Conservation (phyloP, 1,140 invertebrate genomes). For the Phenacoccus solenopsis region DNA sequence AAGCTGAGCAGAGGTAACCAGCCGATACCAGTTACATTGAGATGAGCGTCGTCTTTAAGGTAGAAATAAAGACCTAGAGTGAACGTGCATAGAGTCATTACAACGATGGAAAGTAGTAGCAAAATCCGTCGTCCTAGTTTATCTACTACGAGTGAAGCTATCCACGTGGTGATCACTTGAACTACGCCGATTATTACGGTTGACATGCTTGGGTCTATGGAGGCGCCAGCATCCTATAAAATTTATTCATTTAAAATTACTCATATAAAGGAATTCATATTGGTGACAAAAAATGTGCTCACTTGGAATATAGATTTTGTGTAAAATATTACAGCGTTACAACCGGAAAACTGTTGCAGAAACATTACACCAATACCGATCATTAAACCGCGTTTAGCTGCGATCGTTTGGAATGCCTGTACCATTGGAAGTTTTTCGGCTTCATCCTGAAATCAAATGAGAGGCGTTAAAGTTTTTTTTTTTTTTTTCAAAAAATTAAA, state of each 20-base stretch:
- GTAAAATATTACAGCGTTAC: slow-evolving; percentile 78
- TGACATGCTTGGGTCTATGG: slow-evolving; percentile 39
- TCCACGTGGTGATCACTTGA: slow-evolving; percentile 56
- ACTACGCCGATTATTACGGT: slow-evolving; percentile 66
- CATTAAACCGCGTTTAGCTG: slow-evolving; percentile 50
- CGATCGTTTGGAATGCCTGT: slow-evolving; percentile 42
- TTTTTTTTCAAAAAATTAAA: too few species aligned
- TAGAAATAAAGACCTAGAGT: slow-evolving; percentile 51
- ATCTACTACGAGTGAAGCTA: slow-evolving; percentile 52
- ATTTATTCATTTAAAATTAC: neutral
- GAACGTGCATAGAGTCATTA: slow-evolving; percentile 48
- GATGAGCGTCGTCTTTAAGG: slow-evolving; percentile 34
- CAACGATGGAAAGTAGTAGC: slow-evolving; percentile 45
- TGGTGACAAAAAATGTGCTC: too few species aligned
- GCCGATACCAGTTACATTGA: slow-evolving; percentile 29
- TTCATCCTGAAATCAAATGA: slow-evolving; percentile 25
- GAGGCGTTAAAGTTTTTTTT: too few species aligned
- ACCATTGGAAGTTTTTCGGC: slow-evolving; percentile 36
- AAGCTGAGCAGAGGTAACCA: slow-evolving; percentile 36
- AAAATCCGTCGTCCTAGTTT: slow-evolving; percentile 57
- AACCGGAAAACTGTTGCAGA: slow-evolving; percentile 73
- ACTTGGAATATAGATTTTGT: slow-evolving; percentile 54
- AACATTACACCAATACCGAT: slow-evolving; percentile 68
- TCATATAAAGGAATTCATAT: neutral
- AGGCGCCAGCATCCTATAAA: slow-evolving; percentile 38